Base-by-base conservation (phyloP, 2,797 vertebrate species). In the Falco columbarius region DNA sequence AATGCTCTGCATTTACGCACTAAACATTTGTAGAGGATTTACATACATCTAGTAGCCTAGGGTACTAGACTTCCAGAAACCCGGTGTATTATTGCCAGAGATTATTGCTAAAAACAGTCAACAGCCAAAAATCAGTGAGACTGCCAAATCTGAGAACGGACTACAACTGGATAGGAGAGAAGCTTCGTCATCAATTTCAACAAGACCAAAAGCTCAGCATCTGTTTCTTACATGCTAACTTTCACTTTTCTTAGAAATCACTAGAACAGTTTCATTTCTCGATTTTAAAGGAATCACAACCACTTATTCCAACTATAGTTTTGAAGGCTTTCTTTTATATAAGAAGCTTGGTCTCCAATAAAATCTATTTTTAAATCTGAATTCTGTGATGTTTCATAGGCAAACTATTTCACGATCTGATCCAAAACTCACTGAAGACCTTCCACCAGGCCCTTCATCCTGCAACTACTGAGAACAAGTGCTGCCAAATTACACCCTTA, bases 401-500 rank as follows among this genome's bases (percentile, higher is more conserved):
- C 62, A 95, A 93, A 68, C 3, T 47, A 52, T 61, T 91, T 71
- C 42, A 73, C 1, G 0, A 44, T 17, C 32, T 54, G 55, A 59
- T 62, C 77, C 67, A 93, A 89, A 86, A 40, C 22, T 70, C 74
- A 73, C 54, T 34, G 71, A 92, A 56, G 63, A 62, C 21, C 54
- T 94, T 72, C 74, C 71, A 72, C 32, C n/a, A 61, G 32, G 51
- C 11, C 49, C 42, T 42, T 86, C 34, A 68, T 27, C 2, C 2
- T 80, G 38, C 4, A 7, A 55, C 77, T 85, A 44, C 67, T 44
- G 47, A 56, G 65, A 91, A 52, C 21, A 82, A 89, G 47, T 17
- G 24, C 44, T 87, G 55, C 85, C 93, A 58, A 93, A 59, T 86
- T 47, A 30, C 24, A 88, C 44, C 44, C 70, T 91, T 71, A 52